Percentiles rank a stretch among this genome's conserved stretches.
phyloP scores from a whole-genome alignment of 2,888 invertebrate genomes.

The Eueremaeus valkanovi region DNA sequence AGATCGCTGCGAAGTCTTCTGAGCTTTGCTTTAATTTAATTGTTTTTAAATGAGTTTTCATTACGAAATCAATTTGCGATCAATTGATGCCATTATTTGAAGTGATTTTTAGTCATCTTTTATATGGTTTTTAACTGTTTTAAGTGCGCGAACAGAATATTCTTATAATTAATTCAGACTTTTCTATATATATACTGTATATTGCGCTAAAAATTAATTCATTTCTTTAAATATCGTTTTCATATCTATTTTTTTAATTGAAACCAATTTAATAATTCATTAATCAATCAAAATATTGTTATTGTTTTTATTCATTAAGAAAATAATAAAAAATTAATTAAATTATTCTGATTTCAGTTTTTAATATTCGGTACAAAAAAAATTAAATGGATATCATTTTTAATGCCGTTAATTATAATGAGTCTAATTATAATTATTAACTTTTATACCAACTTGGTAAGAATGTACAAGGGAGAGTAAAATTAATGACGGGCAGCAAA shows the following conservation, averaged over 20 bases:
- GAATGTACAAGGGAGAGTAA: too few relatives aligned
- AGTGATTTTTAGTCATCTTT: slow-evolving; percentile 32
- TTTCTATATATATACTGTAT: too few relatives aligned
- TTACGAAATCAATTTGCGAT: slow-evolving; percentile 1
- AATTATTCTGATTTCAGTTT: too few relatives aligned
- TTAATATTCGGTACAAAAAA: too few relatives aligned
- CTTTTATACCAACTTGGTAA: too few relatives aligned
- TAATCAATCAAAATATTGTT: neutral
- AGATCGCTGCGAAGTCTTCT: slow-evolving; percentile 44
- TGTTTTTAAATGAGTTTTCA: neutral
- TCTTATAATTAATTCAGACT: neutral
- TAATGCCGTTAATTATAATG: too few relatives aligned
- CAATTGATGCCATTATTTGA: slow-evolving; percentile 28
- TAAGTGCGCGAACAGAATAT: neutral
- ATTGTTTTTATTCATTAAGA: neutral
- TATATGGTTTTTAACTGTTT: neutral
- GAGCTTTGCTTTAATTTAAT: neutral
- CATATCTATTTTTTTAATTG: neutral
- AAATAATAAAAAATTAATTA: neutral
- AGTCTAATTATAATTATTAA: too few relatives aligned
- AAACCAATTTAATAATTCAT: neutral
- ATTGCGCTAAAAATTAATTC: neutral
- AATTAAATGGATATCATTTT: too few relatives aligned
- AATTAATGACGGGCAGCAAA: too few relatives aligned
- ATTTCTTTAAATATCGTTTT: neutral